Evolutionary conservation across 2,797 vertebrate species (phyloP).

Genomic region (Neolamprologus multifasciatus): DNA sequence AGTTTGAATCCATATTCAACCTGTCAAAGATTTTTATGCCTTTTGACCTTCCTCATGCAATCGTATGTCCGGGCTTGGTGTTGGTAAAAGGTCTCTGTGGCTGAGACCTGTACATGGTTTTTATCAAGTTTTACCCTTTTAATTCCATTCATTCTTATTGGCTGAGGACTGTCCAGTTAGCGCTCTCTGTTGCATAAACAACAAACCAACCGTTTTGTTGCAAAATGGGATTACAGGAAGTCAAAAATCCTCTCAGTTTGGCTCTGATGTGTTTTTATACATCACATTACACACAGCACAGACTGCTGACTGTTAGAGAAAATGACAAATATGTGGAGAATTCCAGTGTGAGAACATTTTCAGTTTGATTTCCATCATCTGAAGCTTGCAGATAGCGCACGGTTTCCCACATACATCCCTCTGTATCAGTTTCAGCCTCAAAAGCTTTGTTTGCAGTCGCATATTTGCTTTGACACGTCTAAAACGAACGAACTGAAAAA

Average conservation of each 20-base stretch:
- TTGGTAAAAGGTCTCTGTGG: not conserved
- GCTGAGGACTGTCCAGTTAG: not conserved
- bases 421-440: not conserved
- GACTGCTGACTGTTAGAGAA: not conserved
- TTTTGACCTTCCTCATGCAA: not conserved
- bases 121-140: not conserved
- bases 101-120: rapidly evolving
- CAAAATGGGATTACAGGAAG: not conserved
- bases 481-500: not conserved
- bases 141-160: not conserved
- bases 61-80: rapidly evolving
- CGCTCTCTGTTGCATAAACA: not conserved
- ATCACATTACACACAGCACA: not conserved
- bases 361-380: not conserved
- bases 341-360: not conserved
- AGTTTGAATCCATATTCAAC: not conserved
- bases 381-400: not conserved
- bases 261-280: not conserved
- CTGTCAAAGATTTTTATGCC: not conserved
- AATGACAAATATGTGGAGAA: not conserved
- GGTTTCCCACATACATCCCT: not conserved
- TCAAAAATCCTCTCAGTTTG: not conserved
- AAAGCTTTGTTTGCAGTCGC: not conserved
- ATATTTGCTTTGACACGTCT: no score
- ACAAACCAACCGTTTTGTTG: not conserved